phyloP scores from a whole-genome alignment of 2,113 vertebrate species.

The Etheostoma cragini region DNA sequence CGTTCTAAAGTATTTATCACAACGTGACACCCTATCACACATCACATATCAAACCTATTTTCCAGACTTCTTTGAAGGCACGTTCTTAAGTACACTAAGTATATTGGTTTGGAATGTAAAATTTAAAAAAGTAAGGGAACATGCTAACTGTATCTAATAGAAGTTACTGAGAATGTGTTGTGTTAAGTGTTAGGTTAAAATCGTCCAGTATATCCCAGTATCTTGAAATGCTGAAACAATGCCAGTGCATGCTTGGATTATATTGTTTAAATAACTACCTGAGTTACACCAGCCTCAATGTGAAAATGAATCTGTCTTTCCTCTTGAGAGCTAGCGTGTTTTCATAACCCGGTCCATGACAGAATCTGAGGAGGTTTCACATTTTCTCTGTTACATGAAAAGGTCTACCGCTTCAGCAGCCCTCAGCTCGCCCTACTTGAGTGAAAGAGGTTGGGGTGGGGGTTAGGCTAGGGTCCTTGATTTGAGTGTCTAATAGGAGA shows the following conservation, averaged over 20 bases:
- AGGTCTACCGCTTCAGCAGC: constrained; percentile 69
- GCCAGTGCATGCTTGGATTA: constrained; percentile 13
- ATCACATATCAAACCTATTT: constrained; percentile 1
- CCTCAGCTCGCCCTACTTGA: constrained; percentile 56
- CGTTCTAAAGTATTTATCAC: constrained; percentile 14
- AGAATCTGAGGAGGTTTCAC: constrained; percentile 66
- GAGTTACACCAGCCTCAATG: constrained; percentile 2
- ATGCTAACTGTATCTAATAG: background rate
- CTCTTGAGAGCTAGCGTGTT: constrained; percentile 53
- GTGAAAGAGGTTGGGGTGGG: constrained; percentile 28
- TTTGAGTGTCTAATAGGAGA: constrained; percentile 45
- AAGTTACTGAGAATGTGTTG: background rate
- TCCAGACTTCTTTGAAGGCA: background rate
- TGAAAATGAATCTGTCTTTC: constrained; percentile 61
- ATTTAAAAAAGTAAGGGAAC: background rate
- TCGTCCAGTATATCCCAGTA: background rate
- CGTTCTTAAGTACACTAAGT: background rate
- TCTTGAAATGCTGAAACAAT: constrained; percentile 32
- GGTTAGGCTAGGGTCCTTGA: constrained; percentile 47
- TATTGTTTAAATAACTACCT: constrained; percentile 39
- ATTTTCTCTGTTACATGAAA: constrained; percentile 71
- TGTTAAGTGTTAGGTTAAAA: background rate
- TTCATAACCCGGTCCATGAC: constrained; percentile 74
- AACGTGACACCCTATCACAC: constrained; percentile 20
- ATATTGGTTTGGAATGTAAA: background rate